A percentile compares a stretch with the other conserved stretches of the same genome.
phyloP scores from a whole-genome alignment of 2,113 vertebrate species.

The Tinamus guttatus region DNA sequence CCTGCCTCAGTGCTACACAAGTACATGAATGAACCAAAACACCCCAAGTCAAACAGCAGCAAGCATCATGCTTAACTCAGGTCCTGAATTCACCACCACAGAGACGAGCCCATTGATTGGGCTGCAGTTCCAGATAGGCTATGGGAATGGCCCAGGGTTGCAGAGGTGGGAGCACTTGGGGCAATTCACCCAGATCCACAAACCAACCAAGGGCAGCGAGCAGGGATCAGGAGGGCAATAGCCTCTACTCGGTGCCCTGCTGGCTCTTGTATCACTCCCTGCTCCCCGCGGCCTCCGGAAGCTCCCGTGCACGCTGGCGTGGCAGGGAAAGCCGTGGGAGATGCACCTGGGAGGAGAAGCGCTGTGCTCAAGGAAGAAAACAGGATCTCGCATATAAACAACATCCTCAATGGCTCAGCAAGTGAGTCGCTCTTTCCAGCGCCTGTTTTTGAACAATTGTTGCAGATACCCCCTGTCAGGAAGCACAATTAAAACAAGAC shows the following conservation, averaged over 20 bases:
- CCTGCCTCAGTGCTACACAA: not conserved
- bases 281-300: slow-evolving; percentile 68
- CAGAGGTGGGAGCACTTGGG: not conserved
- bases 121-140: not conserved
- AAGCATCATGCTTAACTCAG: rapidly evolving
- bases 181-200: not conserved
- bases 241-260: slow-evolving; percentile 32
- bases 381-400: slow-evolving; percentile 84
- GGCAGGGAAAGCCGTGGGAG: slow-evolving; percentile 54
- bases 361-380: slow-evolving; percentile 81
- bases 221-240: not conserved
- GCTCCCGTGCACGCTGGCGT: not conserved
- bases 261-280: not conserved
- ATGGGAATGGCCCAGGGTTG: not conserved
- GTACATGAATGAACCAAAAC: rapidly evolving
- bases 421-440: slow-evolving; percentile 68
- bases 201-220: not conserved
- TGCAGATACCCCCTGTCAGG: not conserved
- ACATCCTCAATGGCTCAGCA: slow-evolving; percentile 77
- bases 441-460: slow-evolving; percentile 57
- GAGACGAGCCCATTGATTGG: not conserved
- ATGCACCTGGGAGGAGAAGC: slow-evolving; percentile 78
- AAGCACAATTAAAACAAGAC: slow-evolving; percentile 29
- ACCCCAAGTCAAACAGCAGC: rapidly evolving
- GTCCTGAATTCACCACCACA: not conserved